Conservation (phyloP, 2,113 vertebrate genomes). For the Prietella phreatophila region DNA sequence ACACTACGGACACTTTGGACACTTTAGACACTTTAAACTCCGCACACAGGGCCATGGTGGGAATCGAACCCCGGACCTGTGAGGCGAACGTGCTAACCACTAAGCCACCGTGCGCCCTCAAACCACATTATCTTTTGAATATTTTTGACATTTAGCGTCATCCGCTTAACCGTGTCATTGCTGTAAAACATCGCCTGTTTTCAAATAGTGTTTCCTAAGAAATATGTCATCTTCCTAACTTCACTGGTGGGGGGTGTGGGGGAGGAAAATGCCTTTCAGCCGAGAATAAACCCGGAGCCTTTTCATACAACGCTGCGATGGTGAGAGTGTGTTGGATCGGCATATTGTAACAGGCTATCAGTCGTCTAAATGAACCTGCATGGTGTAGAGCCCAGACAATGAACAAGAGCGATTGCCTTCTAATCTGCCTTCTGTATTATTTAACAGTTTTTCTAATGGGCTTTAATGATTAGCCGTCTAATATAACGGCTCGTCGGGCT, state of each 20-base stretch:
- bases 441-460: slow-evolving; percentile 51
- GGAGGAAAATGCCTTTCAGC: not conserved
- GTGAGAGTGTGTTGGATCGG: not conserved
- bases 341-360: slow-evolving; percentile 12
- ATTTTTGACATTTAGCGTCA: not conserved
- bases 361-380: not conserved
- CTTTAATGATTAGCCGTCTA: slow-evolving; percentile 52
- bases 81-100: no score
- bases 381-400: slow-evolving; percentile 13
- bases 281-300: not conserved
- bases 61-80: no score
- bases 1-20: no score
- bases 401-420: slow-evolving; percentile 38
- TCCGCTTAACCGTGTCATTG: not conserved
- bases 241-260: not conserved
- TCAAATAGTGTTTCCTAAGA: not conserved
- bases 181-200: not conserved
- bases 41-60: no score
- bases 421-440: slow-evolving; percentile 51
- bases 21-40: no score
- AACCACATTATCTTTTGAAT: not conserved
- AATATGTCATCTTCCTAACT: not conserved
- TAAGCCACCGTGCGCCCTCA: no score
- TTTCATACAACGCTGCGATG: not conserved
- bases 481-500: slow-evolving; percentile 44